Percentiles rank a stretch among this genome's conserved stretches.
These are phyloP conservation scores for Styela plicata DNA, from an alignment of 23 tunicate species.

Conservation along the genomic window DNA sequence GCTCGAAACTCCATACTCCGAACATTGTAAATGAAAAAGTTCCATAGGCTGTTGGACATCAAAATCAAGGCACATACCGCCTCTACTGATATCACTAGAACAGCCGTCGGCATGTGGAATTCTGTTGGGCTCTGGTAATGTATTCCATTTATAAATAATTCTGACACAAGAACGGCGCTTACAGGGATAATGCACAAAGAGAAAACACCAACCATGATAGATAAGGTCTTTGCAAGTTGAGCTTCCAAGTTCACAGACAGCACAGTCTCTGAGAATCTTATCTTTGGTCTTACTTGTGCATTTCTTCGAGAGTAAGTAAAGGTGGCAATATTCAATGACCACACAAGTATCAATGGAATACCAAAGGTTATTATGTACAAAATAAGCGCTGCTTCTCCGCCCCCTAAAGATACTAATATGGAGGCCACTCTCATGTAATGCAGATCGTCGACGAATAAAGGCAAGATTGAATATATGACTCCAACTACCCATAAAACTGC, in stretches of 20 bases:
- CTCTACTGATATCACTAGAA: slow-evolving; percentile 27
- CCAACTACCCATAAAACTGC: slow-evolving; percentile 36
- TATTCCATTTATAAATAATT: slow-evolving; percentile 28
- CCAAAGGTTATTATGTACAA: slow-evolving; percentile 36
- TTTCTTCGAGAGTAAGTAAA: slow-evolving; percentile 34
- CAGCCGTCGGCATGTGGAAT: slow-evolving; percentile 33
- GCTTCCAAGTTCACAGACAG: slow-evolving; percentile 21
- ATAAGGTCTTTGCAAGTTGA: slow-evolving; percentile 39
- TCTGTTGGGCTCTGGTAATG: slow-evolving; percentile 16
- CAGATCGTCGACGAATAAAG: slow-evolving; percentile 30
- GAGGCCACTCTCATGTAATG: slow-evolving; percentile 42
- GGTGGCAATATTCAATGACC: slow-evolving; percentile 45
- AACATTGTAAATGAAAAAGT: slow-evolving; percentile 70
- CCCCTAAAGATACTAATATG: slow-evolving; percentile 23
- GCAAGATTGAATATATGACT: slow-evolving; percentile 24
- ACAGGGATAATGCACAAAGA: slow-evolving; percentile 44
- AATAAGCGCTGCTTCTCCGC: slow-evolving; percentile 23
- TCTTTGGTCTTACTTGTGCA: slow-evolving; percentile 30
- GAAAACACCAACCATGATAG: slow-evolving; percentile 58
- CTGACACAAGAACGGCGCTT: slow-evolving; percentile 14
- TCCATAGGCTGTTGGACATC: slow-evolving; percentile 73
- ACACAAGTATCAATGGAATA: slow-evolving; percentile 53
- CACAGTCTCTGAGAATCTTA: slow-evolving; percentile 1
- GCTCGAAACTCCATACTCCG: slow-evolving; percentile 54
- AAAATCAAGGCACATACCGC: slow-evolving; percentile 37